phyloP scores from a whole-genome alignment of 2,888 invertebrate species.

The Diaphora mendica region DNA sequence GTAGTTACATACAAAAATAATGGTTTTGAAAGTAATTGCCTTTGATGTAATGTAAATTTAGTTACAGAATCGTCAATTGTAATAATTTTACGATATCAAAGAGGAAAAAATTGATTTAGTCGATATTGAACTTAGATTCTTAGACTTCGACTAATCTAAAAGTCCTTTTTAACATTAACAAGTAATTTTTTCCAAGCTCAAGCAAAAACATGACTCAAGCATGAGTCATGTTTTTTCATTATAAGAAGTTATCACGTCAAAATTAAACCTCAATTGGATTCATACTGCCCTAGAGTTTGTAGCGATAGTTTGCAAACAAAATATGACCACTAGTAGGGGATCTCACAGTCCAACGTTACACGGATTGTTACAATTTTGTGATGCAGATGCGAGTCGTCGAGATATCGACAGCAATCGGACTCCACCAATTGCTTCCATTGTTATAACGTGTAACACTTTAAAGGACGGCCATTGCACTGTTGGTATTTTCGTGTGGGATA shows the following conservation, averaged over 20 bases:
- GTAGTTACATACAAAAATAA: no score
- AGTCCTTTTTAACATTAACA: no score
- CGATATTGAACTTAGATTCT: no score
- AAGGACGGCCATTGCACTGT: constrained; percentile 22
- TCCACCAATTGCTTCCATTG: constrained; percentile 55
- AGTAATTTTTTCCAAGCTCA: no score
- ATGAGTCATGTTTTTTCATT: no score
- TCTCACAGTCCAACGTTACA: constrained; percentile 34
- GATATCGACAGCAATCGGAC: constrained; percentile 58
- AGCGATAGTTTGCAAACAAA: background rate
- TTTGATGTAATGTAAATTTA: background rate
- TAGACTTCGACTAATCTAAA: no score
- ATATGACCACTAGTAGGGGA: constrained; percentile 8
- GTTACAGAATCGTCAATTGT: no score
- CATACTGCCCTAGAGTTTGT: background rate
- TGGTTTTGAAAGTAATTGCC: background rate
- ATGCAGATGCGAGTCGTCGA: constrained; percentile 65
- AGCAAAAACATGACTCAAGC: no score
- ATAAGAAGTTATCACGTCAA: no score
- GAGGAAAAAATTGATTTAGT: no score
- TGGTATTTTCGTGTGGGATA: background rate
- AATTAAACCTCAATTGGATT: background rate
- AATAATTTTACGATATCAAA: no score
- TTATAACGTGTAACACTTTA: constrained; percentile 38
- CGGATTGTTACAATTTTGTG: constrained; percentile 64